Percentiles rank a stretch among this genome's conserved stretches.
Conservation (phyloP, 2,797 vertebrate species). For the Oryzias sinensis region DNA sequence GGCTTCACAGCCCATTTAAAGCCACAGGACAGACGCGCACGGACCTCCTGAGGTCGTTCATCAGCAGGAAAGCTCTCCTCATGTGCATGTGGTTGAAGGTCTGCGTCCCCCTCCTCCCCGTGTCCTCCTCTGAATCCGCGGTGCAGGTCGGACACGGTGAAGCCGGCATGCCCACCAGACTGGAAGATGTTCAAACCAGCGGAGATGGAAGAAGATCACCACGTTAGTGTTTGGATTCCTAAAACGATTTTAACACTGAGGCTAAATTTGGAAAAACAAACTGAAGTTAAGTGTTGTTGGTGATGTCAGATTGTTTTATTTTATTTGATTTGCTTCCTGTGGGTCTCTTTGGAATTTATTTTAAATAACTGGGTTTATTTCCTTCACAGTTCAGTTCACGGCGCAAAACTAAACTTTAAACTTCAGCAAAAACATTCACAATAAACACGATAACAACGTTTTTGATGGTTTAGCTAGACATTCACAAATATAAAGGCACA, state of each 20-base stretch:
- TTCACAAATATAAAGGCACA: too few species aligned
- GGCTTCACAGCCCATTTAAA: background rate
- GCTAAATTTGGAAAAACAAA: background rate
- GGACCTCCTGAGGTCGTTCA: slow-evolving; percentile 94
- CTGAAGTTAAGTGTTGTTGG: too few species aligned
- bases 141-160: slow-evolving; percentile 68
- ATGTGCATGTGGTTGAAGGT: slow-evolving; percentile 90
- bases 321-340: too few species aligned
- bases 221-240: slow-evolving; percentile 4
- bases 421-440: too few species aligned
- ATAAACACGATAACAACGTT: too few species aligned
- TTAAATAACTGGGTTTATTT: too few species aligned
- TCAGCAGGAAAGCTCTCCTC: slow-evolving; percentile 94
- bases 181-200: slow-evolving; percentile 43
- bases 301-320: too few species aligned
- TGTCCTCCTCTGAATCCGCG: slow-evolving; percentile 82
- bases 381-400: too few species aligned
- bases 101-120: slow-evolving; percentile 80
- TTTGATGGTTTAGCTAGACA: too few species aligned
- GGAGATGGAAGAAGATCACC: slow-evolving; percentile 7
- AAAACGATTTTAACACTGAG: background rate
- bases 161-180: slow-evolving; percentile 74
- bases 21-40: background rate
- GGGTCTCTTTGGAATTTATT: too few species aligned
- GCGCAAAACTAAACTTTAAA: too few species aligned